Base-by-base conservation (phyloP, 2,113 vertebrate species). In the Pomatorhinus ruficollis region DNA sequence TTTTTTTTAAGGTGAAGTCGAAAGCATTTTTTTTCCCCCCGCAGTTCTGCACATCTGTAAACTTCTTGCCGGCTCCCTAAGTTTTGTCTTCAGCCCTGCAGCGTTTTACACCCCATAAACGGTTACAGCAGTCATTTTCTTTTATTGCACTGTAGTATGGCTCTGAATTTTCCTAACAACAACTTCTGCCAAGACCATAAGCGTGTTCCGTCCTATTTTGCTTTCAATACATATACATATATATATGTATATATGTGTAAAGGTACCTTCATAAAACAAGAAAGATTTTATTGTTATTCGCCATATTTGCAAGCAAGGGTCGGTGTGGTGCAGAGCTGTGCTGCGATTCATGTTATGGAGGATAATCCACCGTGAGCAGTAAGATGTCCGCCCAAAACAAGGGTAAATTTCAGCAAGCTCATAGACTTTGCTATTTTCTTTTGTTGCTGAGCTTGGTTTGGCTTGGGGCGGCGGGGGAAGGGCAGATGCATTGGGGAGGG, bases 31-130 rank as follows among this genome's bases (percentile, higher is more conserved):
- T 77, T 35, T 49, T 6, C 8, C 39, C 25, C 49, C 77, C 12
- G 9, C 72, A 47, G 79, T 86, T 85, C 86, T 87, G 68, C 92
- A 93, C 96, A 91, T 97, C 96, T 95, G 95, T 72, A 97, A 95
- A 95, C 79, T 60, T 77, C 90, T 92, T 83, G 35, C 90, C 60
- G 70, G 89, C 86, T 97, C 93, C 94, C 96, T 90, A 95, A 96
- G 89, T 96, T 96, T 96, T 92, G 95, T 94, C 96, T 75, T 97
- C 97, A 97, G 97, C 97, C 98, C 98, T 97, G 95, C 97, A 98
- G 98, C 97, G 96, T 98, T 99, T 99, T 98, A 98, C 98, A 99
- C 98, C 98, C 98, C 98, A 98, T 99, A 99, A 99, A 99, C 93
- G 98, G 98, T 98, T 98, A 98, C 98, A 98, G 97, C 98, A 98